Percentiles rank a stretch among this genome's conserved stretches.
These are phyloP conservation scores for Alouatta caraya DNA, from an alignment of 2,797 vertebrate genomes.

Conservation along the genomic window DNA sequence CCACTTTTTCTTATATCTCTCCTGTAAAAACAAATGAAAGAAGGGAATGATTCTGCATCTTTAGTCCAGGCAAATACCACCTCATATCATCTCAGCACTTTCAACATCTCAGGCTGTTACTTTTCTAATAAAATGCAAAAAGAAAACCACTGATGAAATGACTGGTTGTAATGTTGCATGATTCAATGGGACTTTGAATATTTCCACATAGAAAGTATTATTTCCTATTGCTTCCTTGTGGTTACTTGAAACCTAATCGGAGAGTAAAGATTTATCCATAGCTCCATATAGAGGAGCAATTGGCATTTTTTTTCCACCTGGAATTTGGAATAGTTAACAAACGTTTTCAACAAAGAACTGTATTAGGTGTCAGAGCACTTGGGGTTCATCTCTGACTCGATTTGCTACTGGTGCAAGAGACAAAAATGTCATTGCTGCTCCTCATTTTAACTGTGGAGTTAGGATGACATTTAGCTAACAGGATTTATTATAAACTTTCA, in stretches of 20 bases:
- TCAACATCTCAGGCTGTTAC: neutral
- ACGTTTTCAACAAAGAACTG: neutral
- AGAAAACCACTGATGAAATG: neutral
- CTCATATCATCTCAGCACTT: neutral
- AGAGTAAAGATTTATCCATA: constrained; percentile 26
- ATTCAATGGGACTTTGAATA: neutral
- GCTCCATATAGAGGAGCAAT: neutral
- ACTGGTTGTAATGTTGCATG: neutral
- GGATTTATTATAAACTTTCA: neutral
- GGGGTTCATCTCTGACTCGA: neutral
- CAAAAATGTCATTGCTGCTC: neutral
- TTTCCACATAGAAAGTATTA: neutral
- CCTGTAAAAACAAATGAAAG: neutral
- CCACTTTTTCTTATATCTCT: neutral
- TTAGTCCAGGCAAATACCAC: neutral
- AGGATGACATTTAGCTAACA: neutral
- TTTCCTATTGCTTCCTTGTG: neutral
- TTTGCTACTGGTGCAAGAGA: neutral
- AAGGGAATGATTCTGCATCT: neutral
- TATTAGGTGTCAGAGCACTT: neutral
- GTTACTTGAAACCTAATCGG: constrained; percentile 32
- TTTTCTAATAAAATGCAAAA: neutral
- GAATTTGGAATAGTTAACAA: neutral
- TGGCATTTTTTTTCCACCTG: neutral
- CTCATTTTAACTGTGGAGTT: neutral